Evolutionary conservation across 2,113 vertebrate genomes (phyloP), one percentile per base, ranked within the genome.

Genomic region (Antechinus flavipes): DNA sequence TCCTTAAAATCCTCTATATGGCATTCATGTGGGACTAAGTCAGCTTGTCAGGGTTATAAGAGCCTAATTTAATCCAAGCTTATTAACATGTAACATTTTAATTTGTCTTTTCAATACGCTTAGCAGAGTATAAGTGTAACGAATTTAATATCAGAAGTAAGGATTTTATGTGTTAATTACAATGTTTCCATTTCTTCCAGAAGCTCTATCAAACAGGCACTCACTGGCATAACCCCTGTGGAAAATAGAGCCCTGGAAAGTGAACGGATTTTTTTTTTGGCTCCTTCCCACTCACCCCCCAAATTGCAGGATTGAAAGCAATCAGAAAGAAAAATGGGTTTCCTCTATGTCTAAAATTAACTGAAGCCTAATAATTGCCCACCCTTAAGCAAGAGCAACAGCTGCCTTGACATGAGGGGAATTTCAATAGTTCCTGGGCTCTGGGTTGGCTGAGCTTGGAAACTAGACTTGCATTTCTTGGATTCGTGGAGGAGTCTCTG

Each of bases 161-260:
- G 98, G 96, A 95, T 98, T 98, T 98, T 93, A 92, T 97, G 35
- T 1, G 8, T 98, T 98, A 98, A 98, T 98, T 98, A 98, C 98
- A 98, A 98, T 95, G 98, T 97, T 96, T 97, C 97, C 97, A 96
- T 96, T 97, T 98, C 98, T 98, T 98, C 12, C 58, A 89, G 95
- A 98, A 96, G 92, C 94, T 0, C 96, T 2, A 26, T 96, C 97
- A 96, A 98, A 96, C 94, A 84, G 92, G 95, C 0, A 1, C 0
- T 1, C 94, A 94, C 94, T 35, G 0, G 91, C 4, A 97, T 94
- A 98, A 97, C 97, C 97, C 97, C 98, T 97, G 94, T 95, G 98
- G 98, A 98, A 97, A 97, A 98, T 76, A 97, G 96, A 97, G 94
- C 53, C n/a, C 94, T 54, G 35, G 47, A 93, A 94, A 96, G 54